Base-by-base conservation (phyloP, 2,888 invertebrate genomes). In the Lepeophtheirus nordmannii region DNA sequence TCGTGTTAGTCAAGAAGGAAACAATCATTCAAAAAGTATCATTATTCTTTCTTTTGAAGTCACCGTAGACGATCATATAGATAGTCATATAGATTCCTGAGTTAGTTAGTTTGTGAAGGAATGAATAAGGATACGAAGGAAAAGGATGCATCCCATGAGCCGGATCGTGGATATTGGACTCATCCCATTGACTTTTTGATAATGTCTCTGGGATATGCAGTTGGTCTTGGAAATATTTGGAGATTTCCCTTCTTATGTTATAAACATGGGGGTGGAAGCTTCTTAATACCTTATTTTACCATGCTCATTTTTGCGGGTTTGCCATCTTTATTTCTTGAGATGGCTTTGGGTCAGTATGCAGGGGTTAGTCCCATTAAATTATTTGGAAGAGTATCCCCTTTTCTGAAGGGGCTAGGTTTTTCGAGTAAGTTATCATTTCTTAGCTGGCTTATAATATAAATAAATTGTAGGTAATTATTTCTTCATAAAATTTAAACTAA, bases 171-270 rank as follows among this genome's bases (percentile, higher is more conserved):
- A 17, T 22, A 66, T n/a, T 66, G 66, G 66, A 40, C 41, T 17
- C 37, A 66, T 39, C 58, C 66, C 20, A 41, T 11, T n/a, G 66
- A 66, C 37, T 66, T 66, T 46, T 59, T 66, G 9, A 41, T 66
- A 17, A 58, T 60, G n/a, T 66, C 58, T 22, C 46, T 66, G 8
- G 66, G 66, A n/a, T 66, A 66, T 40, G 66, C 66, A 14, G 66
- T 66, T 7, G 66, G 66, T 14, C 60, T 66, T 10, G 66, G 66
- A 10, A 66, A 66, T 37, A 60, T 66, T 17, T 66, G 66, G 66
- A 10, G 66, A 22, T 66, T 66, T 61, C 66, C 66, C 1, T 61
- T 60, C 9, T 60, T 66, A 9, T 66, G 66, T 58, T 66, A 38
- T 20, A 38, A 66, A 30, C 66, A 66, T 40, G 66, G 66, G 9